These are phyloP conservation scores for Crotalus helleri DNA, from an alignment of 2,113 vertebrate species.

Conservation along the genomic window DNA sequence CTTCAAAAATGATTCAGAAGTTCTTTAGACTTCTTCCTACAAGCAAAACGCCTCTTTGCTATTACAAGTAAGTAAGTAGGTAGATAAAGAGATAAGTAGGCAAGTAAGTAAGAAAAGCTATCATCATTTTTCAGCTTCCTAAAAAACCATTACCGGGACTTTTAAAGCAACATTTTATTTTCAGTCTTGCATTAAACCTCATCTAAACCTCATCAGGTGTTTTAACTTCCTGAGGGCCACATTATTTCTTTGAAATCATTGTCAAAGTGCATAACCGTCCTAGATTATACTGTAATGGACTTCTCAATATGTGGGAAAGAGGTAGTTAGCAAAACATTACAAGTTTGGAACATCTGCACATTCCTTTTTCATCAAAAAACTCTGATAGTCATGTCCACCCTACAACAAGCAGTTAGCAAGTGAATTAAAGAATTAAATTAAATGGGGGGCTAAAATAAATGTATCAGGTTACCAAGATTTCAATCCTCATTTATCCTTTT, in stretches of 20 bases:
- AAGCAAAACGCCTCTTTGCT: not conserved
- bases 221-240: not conserved
- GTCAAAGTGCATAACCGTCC: not conserved
- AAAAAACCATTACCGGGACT: not conserved
- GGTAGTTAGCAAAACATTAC: not conserved
- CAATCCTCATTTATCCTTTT: not conserved
- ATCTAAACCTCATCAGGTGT: not conserved
- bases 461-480: not conserved
- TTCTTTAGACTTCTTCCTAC: not conserved
- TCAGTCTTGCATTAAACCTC: not conserved
- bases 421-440: not conserved
- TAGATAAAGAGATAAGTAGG: not conserved
- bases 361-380: not conserved
- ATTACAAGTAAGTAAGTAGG: not conserved
- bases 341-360: not conserved
- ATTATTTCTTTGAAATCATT: not conserved
- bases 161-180: not conserved
- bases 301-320: not conserved
- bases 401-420: not conserved
- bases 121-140: not conserved
- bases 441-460: not conserved
- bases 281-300: not conserved
- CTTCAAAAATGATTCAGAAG: not conserved
- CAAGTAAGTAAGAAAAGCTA: not conserved
- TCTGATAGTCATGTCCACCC: not conserved